Conservation (phyloP, 2,113 vertebrate species). For the Sylvietta virens region DNA sequence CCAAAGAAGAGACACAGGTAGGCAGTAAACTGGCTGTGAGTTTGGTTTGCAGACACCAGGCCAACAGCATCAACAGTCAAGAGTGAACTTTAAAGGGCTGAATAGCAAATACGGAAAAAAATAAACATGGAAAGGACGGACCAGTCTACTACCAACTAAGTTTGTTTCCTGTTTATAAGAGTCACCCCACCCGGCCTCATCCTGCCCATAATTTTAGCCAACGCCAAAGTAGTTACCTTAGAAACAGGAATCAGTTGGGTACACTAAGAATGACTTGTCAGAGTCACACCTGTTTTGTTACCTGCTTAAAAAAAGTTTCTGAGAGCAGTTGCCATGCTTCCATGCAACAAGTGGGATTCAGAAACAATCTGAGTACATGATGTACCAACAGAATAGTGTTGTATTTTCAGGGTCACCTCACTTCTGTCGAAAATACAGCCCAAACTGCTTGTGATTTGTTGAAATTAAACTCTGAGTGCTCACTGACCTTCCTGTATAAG, state of each 20-base stretch:
- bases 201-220: background rate
- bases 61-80: background rate
- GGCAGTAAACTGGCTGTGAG: background rate
- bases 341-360: background rate
- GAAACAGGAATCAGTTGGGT: background rate
- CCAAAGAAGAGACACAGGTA: background rate
- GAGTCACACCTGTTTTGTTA: background rate
- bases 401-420: background rate
- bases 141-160: background rate
- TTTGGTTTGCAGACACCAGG: background rate
- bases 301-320: background rate
- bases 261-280: background rate
- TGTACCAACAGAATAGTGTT: fast-evolving
- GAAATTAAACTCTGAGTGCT: background rate
- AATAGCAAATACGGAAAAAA: no score
- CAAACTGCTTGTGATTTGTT: fast-evolving
- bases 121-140: background rate
- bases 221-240: background rate
- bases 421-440: background rate
- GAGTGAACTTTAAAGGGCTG: background rate
- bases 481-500: fast-evolving
- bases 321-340: background rate
- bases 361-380: background rate
- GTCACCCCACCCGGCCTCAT: background rate
- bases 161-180: background rate